These are phyloP conservation scores for Panagrolaimus sp. DNA, from an alignment of 1,140 invertebrate species.

Conservation along the genomic window DNA sequence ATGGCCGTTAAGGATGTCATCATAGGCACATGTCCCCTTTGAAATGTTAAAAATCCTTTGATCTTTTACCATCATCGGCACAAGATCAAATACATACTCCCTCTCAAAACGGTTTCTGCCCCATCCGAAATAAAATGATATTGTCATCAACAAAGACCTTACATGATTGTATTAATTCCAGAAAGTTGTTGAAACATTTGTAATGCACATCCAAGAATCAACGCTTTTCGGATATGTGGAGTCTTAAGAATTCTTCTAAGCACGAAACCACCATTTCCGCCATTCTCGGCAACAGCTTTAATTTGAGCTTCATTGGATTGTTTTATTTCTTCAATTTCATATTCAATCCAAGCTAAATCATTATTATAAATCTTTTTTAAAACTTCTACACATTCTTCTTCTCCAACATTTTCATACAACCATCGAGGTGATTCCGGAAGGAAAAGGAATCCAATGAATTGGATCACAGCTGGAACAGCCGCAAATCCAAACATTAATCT, in stretches of 20 bases:
- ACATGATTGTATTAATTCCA: slow-evolving; percentile 69
- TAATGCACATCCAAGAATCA: slow-evolving; percentile 65
- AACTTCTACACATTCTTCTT: slow-evolving; percentile 61
- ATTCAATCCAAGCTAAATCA: slow-evolving; percentile 37
- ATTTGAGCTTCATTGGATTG: slow-evolving; percentile 43
- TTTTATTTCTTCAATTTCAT: slow-evolving; percentile 41
- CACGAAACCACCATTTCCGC: slow-evolving; percentile 56
- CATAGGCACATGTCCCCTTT: too few species aligned
- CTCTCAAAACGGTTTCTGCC: too few species aligned
- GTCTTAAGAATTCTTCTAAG: slow-evolving; percentile 61
- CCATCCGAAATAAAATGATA: too few species aligned
- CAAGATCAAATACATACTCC: too few species aligned
- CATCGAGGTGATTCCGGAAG: slow-evolving; percentile 67
- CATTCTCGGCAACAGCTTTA: slow-evolving; percentile 28
- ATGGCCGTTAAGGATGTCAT: too few species aligned
- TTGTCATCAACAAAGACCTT: slow-evolving; percentile 30
- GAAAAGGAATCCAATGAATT: slow-evolving; percentile 66
- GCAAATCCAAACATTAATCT: slow-evolving; percentile 67
- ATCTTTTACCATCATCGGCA: too few species aligned
- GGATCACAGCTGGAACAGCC: slow-evolving; percentile 64
- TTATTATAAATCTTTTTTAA: slow-evolving; percentile 42
- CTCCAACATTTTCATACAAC: slow-evolving; percentile 61
- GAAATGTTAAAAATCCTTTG: too few species aligned
- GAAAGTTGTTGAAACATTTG: slow-evolving; percentile 65
- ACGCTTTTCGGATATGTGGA: slow-evolving; percentile 61